Conservation (phyloP, 2,888 invertebrate genomes). For the Sarcophaga carnaria region DNA sequence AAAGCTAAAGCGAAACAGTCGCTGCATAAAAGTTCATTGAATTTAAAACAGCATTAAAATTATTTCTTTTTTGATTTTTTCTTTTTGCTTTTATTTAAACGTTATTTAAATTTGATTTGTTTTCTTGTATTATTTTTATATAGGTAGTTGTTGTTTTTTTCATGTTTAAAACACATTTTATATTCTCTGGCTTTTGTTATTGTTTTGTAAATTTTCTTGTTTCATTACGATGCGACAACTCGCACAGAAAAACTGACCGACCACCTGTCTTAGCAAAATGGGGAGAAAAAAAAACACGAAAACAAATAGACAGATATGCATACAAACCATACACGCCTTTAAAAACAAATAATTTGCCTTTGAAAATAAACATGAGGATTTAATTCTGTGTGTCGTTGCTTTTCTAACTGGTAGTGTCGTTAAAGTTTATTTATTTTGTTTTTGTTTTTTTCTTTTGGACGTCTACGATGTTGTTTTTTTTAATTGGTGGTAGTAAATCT, state of each 20-base stretch:
- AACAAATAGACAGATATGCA: background rate
- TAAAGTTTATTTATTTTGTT: slow-evolving; percentile 1
- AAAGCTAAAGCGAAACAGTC: background rate
- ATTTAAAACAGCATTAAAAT: background rate
- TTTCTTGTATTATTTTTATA: too few relatives aligned
- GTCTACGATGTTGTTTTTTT: background rate
- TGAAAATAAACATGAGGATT: slow-evolving; percentile 19
- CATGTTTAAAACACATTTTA: background rate
- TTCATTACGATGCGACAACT: background rate
- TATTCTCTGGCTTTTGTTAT: background rate
- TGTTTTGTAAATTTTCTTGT: slow-evolving; percentile 2
- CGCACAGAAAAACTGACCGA: slow-evolving; percentile 6
- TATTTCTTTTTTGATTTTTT: too few relatives aligned
- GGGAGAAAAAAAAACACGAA: background rate
- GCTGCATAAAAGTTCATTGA: slow-evolving; percentile 16
- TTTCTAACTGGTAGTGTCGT: background rate
- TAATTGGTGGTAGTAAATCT: slow-evolving; percentile 37
- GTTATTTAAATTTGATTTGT: too few relatives aligned
- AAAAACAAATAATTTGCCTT: slow-evolving; percentile 5
- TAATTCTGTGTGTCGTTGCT: background rate
- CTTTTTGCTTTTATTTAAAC: too few relatives aligned
- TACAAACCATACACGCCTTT: background rate
- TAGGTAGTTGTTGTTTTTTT: background rate
- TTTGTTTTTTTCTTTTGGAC: background rate
- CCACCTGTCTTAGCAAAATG: slow-evolving; percentile 34